Percentiles rank a stretch among this genome's conserved stretches.
Conservation (phyloP, 2,113 vertebrate genomes). For the Dunckerocampus dactyliophorus region DNA sequence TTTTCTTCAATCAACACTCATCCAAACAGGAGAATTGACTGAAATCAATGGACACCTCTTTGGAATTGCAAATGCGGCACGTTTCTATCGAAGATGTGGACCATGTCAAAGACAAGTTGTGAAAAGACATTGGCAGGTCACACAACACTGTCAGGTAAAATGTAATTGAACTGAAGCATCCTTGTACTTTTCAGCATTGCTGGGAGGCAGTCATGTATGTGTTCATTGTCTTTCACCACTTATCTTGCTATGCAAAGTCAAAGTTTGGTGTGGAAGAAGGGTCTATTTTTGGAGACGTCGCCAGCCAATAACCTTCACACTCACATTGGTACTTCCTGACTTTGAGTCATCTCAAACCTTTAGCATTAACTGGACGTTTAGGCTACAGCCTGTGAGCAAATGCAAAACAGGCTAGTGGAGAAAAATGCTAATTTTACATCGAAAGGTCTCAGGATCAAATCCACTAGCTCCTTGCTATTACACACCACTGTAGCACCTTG, state of each 20-base stretch:
- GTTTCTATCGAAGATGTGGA: background rate
- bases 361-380: background rate
- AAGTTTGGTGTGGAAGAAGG: background rate
- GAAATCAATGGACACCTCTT: no score
- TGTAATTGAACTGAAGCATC: conserved; percentile 35
- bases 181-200: conserved; percentile 6
- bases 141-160: conserved; percentile 12
- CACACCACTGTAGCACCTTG: no score
- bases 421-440: background rate
- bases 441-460: background rate
- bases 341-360: no score
- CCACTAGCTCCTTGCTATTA: background rate
- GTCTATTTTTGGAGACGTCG: background rate
- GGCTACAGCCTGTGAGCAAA: background rate
- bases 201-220: background rate
- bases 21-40: no score
- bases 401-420: no score
- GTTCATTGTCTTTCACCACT: background rate
- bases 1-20: no score
- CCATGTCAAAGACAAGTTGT: conserved; percentile 12
- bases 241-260: background rate
- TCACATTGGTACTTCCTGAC: background rate
- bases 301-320: background rate
- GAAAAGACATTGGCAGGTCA: conserved; percentile 8
- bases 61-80: no score